Evolutionary conservation across 2,113 vertebrate species (phyloP).

Genomic region (Herpetotheres cachinnans): DNA sequence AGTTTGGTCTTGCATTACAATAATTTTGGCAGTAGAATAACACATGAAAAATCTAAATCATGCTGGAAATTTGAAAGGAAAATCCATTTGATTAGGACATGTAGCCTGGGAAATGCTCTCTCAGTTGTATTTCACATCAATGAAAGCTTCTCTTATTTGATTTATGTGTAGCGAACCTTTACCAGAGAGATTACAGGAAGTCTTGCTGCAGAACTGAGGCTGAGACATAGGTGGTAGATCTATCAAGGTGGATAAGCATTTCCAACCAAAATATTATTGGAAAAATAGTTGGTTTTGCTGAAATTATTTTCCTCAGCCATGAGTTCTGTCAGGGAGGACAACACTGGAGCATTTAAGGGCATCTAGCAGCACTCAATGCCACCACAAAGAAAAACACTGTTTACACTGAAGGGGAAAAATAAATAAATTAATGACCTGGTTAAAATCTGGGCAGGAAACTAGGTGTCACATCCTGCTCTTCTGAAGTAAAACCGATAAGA

Average conservation of each 20-base stretch:
- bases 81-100: neutral
- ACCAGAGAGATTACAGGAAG: neutral
- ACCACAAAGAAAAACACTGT: neutral
- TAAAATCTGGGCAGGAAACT: neutral
- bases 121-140: neutral
- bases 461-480: neutral
- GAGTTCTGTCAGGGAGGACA: neutral
- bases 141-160: slow-evolving; percentile 26
- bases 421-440: neutral
- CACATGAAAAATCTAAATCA: neutral
- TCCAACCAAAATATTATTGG: neutral
- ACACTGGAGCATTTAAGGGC: neutral
- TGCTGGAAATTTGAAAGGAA: neutral
- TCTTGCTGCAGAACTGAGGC: neutral
- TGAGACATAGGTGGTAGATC: neutral
- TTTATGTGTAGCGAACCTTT: neutral
- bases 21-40: neutral
- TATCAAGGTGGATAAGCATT: neutral
- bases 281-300: neutral
- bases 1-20: neutral
- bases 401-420: neutral
- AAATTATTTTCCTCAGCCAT: neutral
- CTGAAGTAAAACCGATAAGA: neutral
- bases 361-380: neutral
- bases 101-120: neutral